These are phyloP conservation scores for Stegana nigrithorax DNA, from an alignment of 2,888 invertebrate species.

Conservation along the genomic window DNA sequence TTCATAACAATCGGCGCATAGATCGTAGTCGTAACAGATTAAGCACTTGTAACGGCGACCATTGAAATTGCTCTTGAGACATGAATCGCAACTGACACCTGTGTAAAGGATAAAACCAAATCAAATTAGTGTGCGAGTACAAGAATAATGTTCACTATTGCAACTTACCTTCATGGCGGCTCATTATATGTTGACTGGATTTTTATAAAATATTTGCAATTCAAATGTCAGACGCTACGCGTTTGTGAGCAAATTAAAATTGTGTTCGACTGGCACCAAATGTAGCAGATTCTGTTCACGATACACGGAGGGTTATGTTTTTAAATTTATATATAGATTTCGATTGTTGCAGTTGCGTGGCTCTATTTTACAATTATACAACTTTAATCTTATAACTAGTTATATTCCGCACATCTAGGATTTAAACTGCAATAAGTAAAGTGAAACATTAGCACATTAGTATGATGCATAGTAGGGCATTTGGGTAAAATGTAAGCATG, in stretches of 20 bases:
- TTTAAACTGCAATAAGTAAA: constrained; percentile 8
- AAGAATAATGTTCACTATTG: not conserved
- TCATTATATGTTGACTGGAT: constrained; percentile 73
- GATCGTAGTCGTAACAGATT: constrained; percentile 98
- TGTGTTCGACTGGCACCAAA: not conserved
- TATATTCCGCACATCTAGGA: constrained; percentile 12
- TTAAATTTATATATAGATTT: constrained; percentile 3
- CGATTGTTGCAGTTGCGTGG: not conserved
- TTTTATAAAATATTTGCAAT: no score
- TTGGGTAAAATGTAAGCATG: no score
- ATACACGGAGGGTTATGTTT: constrained; percentile 15
- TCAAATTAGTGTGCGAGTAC: not conserved
- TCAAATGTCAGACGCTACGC: no score
- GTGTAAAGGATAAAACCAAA: constrained; percentile 41
- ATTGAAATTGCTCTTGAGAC: constrained; percentile 96
- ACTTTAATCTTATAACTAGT: constrained; percentile 8
- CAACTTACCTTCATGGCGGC: constrained; percentile 91
- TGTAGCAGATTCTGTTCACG: not conserved
- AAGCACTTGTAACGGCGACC: constrained; percentile 99
- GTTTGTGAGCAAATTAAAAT: no score
- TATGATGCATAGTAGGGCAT: no score
- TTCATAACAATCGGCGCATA: constrained; percentile 96
- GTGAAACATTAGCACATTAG: no score
- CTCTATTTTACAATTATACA: constrained; percentile 1
- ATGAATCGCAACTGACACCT: constrained; percentile 99